Conservation (phyloP, 2,888 invertebrate genomes). For the Netelia melanura region DNA sequence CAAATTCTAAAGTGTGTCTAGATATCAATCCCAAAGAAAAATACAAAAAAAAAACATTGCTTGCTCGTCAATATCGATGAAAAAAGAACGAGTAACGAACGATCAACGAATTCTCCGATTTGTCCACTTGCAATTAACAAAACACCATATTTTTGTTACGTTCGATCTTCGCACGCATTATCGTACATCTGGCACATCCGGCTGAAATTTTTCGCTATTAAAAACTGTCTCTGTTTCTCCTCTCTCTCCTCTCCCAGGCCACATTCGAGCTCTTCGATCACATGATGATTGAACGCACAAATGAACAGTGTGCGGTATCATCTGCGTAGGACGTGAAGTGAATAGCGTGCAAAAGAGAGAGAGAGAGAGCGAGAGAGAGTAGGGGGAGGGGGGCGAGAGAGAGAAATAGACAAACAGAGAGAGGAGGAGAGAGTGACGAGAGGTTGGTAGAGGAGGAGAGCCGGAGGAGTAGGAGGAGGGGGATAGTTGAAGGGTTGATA, state of each 20-base stretch:
- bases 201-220: not conserved
- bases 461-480: not conserved
- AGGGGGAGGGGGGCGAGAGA: not conserved
- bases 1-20: no score
- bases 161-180: not conserved
- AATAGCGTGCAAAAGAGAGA: constrained; percentile 5
- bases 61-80: not conserved
- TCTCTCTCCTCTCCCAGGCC: not conserved
- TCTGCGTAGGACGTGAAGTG: constrained; percentile 57
- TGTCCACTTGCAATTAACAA: not conserved
- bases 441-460: not conserved
- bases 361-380: not conserved
- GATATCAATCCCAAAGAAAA: not conserved
- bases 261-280: constrained; percentile 50
- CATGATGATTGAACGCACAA: constrained; percentile 67
- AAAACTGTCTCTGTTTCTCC: not conserved
- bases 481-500: no score
- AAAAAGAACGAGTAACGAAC: not conserved
- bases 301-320: constrained; percentile 70
- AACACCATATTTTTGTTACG: not conserved
- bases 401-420: not conserved
- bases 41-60: not conserved
- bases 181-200: not conserved
- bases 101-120: not conserved
- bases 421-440: not conserved